Evolutionary conservation across 1,140 invertebrate species (phyloP).

Genomic region (Pararge aegeria): DNA sequence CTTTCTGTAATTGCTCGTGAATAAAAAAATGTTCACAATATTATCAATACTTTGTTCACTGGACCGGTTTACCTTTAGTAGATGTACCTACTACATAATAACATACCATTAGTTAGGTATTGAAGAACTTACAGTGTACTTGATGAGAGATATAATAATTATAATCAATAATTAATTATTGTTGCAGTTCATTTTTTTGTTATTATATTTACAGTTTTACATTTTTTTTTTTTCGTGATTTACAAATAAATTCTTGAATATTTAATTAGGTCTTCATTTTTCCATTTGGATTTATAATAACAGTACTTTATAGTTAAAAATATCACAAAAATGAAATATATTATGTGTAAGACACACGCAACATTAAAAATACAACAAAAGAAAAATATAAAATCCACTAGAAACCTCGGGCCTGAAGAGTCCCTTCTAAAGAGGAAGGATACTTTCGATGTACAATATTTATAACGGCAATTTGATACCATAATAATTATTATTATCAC

Average conservation of each 20-base stretch:
- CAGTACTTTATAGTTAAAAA: constrained; percentile 80
- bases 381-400: constrained; percentile 79
- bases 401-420: constrained; percentile 76
- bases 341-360: constrained; percentile 80
- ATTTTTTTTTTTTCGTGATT: constrained; percentile 80
- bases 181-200: constrained; percentile 77
- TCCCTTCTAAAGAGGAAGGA: constrained; percentile 80
- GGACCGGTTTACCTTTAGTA: constrained; percentile 75
- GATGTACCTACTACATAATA: constrained; percentile 72
- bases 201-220: constrained; percentile 81
- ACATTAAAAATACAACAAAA: constrained; percentile 80
- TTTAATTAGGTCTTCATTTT: constrained; percentile 79
- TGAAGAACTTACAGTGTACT: constrained; percentile 77
- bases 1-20: constrained; percentile 77
- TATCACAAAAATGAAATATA: constrained; percentile 81
- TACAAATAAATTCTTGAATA: constrained; percentile 80
- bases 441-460: constrained; percentile 80
- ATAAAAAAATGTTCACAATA: constrained; percentile 80
- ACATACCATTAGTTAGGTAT: constrained; percentile 70
- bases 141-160: constrained; percentile 73
- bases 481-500: constrained; percentile 76
- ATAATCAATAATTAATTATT: constrained; percentile 71
- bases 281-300: constrained; percentile 78
- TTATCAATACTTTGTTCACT: constrained; percentile 79
- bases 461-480: constrained; percentile 78